Conservation (phyloP, 2,113 vertebrate species). For the Malurus elegans region DNA sequence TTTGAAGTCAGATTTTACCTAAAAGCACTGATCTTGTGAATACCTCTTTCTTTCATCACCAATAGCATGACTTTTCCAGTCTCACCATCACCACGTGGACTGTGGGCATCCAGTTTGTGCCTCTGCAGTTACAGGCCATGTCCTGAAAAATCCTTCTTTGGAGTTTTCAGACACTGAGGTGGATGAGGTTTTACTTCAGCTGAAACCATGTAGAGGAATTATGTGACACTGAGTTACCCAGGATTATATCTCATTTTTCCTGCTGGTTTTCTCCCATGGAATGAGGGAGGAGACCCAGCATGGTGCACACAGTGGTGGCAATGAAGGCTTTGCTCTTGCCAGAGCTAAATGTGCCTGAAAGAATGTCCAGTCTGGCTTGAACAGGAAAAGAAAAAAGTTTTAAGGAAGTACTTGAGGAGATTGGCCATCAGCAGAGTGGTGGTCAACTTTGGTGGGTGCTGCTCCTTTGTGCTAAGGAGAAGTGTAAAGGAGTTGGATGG, state of each 20-base stretch:
- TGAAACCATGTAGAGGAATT: neutral
- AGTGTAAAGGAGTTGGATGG: neutral
- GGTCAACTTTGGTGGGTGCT: neutral
- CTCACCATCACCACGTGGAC: fast-evolving
- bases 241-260: neutral
- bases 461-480: neutral
- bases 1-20: neutral
- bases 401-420: neutral
- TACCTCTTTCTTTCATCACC: neutral
- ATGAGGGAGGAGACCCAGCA: neutral
- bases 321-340: neutral
- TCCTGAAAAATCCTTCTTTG: neutral
- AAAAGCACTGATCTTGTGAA: neutral
- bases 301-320: fast-evolving
- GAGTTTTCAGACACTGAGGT: neutral
- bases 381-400: neutral
- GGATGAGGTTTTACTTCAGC: neutral
- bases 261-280: neutral
- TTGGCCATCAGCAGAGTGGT: too few species aligned
- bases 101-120: neutral
- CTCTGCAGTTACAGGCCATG: neutral
- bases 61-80: neutral
- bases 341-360: neutral
- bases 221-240: neutral
- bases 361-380: neutral